Evolutionary conservation across 2,113 vertebrate species (phyloP).

Genomic region (Calidris pugnax): DNA sequence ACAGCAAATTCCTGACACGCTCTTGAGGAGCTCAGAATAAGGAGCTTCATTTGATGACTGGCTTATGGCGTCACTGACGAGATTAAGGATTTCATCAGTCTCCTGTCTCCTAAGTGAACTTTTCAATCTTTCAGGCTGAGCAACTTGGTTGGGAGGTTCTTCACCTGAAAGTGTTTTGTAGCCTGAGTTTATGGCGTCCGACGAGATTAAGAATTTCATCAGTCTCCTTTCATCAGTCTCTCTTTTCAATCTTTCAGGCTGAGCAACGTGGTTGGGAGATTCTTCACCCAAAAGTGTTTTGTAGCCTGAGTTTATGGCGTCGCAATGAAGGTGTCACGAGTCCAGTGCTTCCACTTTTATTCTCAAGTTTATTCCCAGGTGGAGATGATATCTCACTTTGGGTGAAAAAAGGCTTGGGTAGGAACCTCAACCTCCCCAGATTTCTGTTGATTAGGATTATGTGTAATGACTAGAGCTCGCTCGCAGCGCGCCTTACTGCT

Average conservation of each 20-base stretch:
- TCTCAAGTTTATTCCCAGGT: neutral
- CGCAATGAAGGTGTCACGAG: neutral
- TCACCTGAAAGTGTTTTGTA: neutral
- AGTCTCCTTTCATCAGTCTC: neutral
- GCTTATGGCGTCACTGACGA: neutral
- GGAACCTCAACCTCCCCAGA: neutral
- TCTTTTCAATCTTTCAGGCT: neutral
- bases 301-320: neutral
- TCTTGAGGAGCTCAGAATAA: neutral
- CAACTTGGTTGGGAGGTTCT: neutral
- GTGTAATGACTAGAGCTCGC: neutral
- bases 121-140: neutral
- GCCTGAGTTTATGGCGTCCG: neutral
- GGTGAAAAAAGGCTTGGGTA: too few species aligned
- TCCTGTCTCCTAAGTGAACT: neutral
- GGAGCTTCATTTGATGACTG: neutral
- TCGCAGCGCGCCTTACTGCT: rapidly evolving
- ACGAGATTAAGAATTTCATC: neutral
- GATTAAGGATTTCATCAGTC: neutral
- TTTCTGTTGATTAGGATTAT: neutral
- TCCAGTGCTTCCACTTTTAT: neutral
- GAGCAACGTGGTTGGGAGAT: neutral
- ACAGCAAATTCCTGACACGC: neutral
- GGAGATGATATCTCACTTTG: neutral
- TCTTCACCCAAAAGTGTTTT: neutral